phyloP scores from a whole-genome alignment of 2,797 vertebrate species.

The Selene dorsalis region DNA sequence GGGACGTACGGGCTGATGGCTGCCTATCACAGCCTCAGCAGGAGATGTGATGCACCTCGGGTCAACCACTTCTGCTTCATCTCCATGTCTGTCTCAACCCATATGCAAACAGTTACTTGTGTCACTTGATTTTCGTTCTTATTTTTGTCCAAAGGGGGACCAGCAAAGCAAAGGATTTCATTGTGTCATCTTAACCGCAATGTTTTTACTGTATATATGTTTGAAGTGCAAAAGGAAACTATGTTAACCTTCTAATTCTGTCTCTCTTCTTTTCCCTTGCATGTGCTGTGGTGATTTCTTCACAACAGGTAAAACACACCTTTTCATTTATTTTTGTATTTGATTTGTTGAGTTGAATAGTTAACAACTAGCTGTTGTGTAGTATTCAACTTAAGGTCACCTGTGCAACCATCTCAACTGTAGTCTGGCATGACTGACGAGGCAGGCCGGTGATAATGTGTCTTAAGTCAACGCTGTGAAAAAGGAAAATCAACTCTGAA shows the following conservation, averaged over 20 bases:
- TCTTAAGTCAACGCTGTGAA: neutral
- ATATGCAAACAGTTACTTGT: conserved; percentile 26
- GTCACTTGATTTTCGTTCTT: neutral
- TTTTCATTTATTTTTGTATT: neutral
- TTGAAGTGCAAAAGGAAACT: neutral
- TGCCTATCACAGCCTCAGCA: conserved; percentile 36
- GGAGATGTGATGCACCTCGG: conserved; percentile 18
- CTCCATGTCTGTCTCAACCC: neutral
- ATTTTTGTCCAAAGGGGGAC: neutral
- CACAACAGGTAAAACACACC: conserved; percentile 53
- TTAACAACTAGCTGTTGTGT: neutral
- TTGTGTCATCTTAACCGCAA: too few relatives aligned
- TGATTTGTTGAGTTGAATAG: neutral
- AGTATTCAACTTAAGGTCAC: too few relatives aligned
- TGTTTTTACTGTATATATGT: too few relatives aligned
- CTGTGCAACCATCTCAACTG: neutral
- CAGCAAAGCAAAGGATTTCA: too few relatives aligned
- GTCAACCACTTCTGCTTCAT: neutral
- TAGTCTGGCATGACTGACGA: neutral
- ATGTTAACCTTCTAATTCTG: conserved; percentile 7
- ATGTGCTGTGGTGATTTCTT: conserved; percentile 26
- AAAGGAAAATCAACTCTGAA: neutral
- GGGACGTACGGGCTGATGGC: conserved; percentile 8
- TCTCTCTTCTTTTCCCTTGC: conserved; percentile 33
- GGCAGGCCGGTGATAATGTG: neutral